Base-by-base conservation (phyloP, 1,140 invertebrate species). In the Drosophila baimaii region DNA sequence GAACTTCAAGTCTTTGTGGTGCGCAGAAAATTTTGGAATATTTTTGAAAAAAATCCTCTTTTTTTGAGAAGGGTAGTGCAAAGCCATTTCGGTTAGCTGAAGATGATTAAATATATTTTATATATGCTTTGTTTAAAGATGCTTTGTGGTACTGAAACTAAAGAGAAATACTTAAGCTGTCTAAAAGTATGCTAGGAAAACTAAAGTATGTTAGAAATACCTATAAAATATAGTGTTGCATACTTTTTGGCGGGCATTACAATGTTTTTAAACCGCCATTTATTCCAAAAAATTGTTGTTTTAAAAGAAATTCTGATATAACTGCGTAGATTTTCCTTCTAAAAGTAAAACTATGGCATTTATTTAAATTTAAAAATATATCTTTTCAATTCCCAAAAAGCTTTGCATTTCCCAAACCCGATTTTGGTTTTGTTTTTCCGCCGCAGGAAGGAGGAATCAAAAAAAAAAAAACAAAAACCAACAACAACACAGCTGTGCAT, bases 391-490 rank as follows among this genome's bases (percentile, higher is more conserved):
- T n/a, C 27, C 25, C 8, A 43, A 58, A 44, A 33, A 33, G 52
- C 52, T 65, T 64, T 64, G 35, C 54, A 59, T 59, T 65, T 59
- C 17, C 31, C 13, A n/a, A 17, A 7, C 4, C 41, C 33, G 1
- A 39, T 81, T 77, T 54, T 39, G 25, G 21, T 51, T 54, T 75
- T 15, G 31, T n/a, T 31, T 39, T 31, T 8, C 33, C 44, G 29
- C 31, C 25, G 44, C 56, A 43, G 27, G 31, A 19, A 23, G n/a
- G 2, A 21, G 17, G 9, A 19, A 31, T 51, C 46, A 23, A 44
- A 12, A 47, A 23, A 47, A 61, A 49, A 52, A 23, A 44, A 12
- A 47, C 29, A 47, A 61, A 49, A 52, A 66, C 55, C n/a, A n/a
- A 43, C 23, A 44, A 35, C 17, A 49, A 17, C 0, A 9, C 21